A percentile compares a stretch with the other conserved stretches of the same genome.
Conservation (phyloP, 1,140 invertebrate genomes). For the Acromyrmex charruanus region DNA sequence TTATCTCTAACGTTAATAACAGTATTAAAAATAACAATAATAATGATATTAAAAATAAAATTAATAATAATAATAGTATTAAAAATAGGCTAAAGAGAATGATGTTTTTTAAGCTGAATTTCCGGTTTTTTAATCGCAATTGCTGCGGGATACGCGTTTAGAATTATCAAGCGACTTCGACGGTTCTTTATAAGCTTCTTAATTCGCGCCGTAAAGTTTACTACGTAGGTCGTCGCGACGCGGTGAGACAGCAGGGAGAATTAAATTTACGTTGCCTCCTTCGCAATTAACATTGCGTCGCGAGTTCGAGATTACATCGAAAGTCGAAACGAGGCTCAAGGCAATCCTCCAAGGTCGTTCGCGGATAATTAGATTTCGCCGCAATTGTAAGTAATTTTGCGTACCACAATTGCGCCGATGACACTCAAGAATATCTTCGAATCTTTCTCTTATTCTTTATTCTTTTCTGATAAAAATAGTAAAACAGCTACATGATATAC, state of each 20-base stretch:
- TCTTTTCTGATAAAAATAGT: not conserved
- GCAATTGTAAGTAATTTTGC: conserved; percentile 49
- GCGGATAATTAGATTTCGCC: conserved; percentile 67
- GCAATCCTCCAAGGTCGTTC: conserved; percentile 69
- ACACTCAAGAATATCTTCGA: conserved; percentile 15
- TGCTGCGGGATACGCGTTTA: conserved; percentile 32
- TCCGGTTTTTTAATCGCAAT: conserved; percentile 30
- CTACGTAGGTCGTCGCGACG: conserved; percentile 31
- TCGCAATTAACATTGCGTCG: conserved; percentile 70
- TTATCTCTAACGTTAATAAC: not conserved
- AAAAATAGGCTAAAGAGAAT: not conserved
- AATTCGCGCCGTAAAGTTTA: conserved; percentile 70
- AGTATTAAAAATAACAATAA: not conserved
- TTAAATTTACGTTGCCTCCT: conserved; percentile 71
- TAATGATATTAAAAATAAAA: not conserved
- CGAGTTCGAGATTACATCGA: conserved; percentile 68
- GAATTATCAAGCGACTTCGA: conserved; percentile 55
- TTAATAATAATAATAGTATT: not conserved
- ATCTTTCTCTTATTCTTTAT: conserved; percentile 3
- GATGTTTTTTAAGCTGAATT: conserved; percentile 13
- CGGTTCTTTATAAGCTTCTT: conserved; percentile 70
- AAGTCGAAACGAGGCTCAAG: conserved; percentile 33
- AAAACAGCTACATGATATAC: not conserved
- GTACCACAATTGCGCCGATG: not conserved
- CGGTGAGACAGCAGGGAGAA: conserved; percentile 47